Evolutionary conservation across 2,888 invertebrate species (phyloP), one percentile per base, ranked within the genome.

Genomic region (Erebia ligea): DNA sequence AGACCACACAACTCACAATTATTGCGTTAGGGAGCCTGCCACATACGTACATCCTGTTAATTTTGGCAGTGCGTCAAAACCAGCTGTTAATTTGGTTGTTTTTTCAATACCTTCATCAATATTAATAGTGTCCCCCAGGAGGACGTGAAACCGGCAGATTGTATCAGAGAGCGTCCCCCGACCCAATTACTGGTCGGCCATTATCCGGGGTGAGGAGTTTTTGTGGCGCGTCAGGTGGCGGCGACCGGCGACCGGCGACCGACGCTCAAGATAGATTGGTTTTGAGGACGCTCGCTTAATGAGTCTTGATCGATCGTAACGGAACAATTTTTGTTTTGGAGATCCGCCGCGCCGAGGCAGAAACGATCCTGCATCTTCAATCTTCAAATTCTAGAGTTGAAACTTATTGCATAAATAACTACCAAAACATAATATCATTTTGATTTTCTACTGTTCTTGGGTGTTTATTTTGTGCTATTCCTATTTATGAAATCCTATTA

Each of bases 261-360:
- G 69, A 65, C 67, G 52, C 21, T 25, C 17, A 69, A 48, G 73
- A 72, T 48, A 62, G 68, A 71, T 71, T 34, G 71, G 56, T 25
- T n/a, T 21, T 40, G 34, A 17, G 66, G 59, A 54, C 15, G 42
- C 9, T 64, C 48, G 57, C 58, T 48, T 68, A 65, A 70, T 67
- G 72, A 70, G 40, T 58, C 50, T 34, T 48, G 67, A 70, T 65
- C 54, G 67, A 70, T 64, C 59, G 70, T 52, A 67, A 72, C 63
- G 54, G 59, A 64, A 42, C 40, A 48, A 50, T 72, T 66, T 70
- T 21, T 34, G n/a, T 40, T 50, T 70, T 17, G 59, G 42, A 42
- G 40, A 42, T 19, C 17, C 15, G 42, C 5, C 25, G 3, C 9
- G 17, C 40, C 9, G 40, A n/a, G 40, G 10, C 59, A 3, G 11